phyloP scores from a whole-genome alignment of 2,888 invertebrate species.

The Alcis repandata region DNA sequence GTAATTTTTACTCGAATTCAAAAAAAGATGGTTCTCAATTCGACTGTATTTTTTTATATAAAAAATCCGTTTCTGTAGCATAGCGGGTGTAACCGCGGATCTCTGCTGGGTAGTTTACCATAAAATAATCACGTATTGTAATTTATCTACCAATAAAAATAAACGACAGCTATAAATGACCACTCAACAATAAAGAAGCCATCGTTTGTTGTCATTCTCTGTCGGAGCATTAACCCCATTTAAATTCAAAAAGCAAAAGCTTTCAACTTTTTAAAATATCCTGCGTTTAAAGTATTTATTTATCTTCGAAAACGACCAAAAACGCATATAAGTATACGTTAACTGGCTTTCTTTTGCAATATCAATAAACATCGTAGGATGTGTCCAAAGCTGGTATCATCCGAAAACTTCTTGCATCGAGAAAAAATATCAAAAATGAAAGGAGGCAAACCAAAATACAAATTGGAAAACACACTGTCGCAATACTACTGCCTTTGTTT shows the following conservation, averaged over 20 bases:
- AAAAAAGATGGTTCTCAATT: too few relatives aligned
- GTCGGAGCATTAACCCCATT: slow-evolving; percentile 17
- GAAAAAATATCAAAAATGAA: slow-evolving; percentile 8
- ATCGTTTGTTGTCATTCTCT: neutral
- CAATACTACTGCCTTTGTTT: slow-evolving; percentile 3
- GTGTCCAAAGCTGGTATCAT: slow-evolving; percentile 9
- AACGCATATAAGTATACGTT: slow-evolving; percentile 10
- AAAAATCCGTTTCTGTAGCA: neutral
- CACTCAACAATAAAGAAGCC: slow-evolving; percentile 6
- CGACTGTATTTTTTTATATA: neutral
- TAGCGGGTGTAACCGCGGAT: neutral
- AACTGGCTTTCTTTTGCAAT: slow-evolving; percentile 29
- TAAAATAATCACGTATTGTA: neutral
- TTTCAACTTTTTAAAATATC: slow-evolving; percentile 19
- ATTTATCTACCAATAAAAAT: slow-evolving; percentile 20
- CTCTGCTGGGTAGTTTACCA: neutral
- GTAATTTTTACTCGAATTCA: too few relatives aligned
- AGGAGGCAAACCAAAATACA: neutral
- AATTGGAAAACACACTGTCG: slow-evolving; percentile 2
- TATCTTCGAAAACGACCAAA: slow-evolving; percentile 15
- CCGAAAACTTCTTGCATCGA: slow-evolving; percentile 12
- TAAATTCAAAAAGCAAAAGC: slow-evolving; percentile 26
- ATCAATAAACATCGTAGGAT: slow-evolving; percentile 27
- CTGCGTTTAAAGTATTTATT: slow-evolving; percentile 16
- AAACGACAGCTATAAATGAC: slow-evolving; percentile 9